Percentiles rank a stretch among this genome's conserved stretches.
Evolutionary conservation across 2,797 vertebrate species (phyloP).

Genomic region (Synaphobranchus kaupii): DNA sequence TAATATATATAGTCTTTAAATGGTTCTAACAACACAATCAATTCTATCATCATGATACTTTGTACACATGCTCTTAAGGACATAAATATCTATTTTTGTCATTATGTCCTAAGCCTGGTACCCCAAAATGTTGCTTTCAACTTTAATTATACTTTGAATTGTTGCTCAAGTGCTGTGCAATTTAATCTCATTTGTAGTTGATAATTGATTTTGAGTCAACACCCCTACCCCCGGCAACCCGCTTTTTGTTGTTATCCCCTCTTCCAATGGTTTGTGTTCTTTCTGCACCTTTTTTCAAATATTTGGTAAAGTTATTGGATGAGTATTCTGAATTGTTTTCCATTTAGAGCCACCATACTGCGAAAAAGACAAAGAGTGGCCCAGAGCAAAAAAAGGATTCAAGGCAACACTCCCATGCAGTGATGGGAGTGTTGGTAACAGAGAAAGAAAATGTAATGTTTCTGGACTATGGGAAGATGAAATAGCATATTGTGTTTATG

Average conservation of each 20-base stretch:
- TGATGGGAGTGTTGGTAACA: slow-evolving; percentile 43
- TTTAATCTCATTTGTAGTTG: not conserved
- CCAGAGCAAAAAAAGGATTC: slow-evolving; percentile 31
- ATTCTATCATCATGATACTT: too few species aligned
- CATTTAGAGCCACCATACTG: rapidly evolving
- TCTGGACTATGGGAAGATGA: rapidly evolving
- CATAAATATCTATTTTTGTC: too few species aligned
- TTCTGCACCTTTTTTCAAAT: not conserved
- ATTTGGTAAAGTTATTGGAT: not conserved
- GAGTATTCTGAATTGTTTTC: not conserved
- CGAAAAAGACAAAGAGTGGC: not conserved
- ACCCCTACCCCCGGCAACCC: not conserved
- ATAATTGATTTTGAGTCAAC: not conserved
- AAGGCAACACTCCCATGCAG: slow-evolving; percentile 45
- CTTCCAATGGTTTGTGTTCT: not conserved
- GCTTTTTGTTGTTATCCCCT: not conserved
- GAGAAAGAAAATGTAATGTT: slow-evolving; percentile 57
- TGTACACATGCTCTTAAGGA: too few species aligned
- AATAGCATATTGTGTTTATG: slow-evolving; percentile 51
- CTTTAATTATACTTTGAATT: not conserved
- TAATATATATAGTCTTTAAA: too few species aligned
- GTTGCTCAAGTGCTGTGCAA: not conserved
- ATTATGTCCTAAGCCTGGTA: too few species aligned
- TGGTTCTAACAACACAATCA: too few species aligned
- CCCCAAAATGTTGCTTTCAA: too few species aligned